Base-by-base conservation (phyloP, 2,113 vertebrate genomes). In the Elgaria multicarinata region DNA sequence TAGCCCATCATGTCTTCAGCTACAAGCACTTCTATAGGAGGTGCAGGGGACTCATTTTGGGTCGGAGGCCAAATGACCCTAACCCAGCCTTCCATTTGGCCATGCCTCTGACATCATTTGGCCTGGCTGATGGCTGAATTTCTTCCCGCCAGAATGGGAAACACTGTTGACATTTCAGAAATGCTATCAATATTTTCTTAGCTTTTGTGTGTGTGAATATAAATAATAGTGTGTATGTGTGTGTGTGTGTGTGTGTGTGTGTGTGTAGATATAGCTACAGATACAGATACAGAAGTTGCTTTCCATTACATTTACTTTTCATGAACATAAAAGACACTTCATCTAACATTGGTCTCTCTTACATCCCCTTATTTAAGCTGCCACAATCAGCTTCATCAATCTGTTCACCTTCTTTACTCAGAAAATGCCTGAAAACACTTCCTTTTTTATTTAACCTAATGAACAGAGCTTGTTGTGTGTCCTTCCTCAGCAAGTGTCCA, bases 401-500 rank as follows among this genome's bases (percentile, higher is more conserved):
- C 84, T 95, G 93, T 53, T 96, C 91, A 92, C 91, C 92, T 96
- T 94, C 89, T 89, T 86, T 90, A 87, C 31, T 93, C 42, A 4
- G 88, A 92, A 91, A 82, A 55, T 91, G 92, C 83, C 83, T 92
- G 90, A 89, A 69, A 93, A 90, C 90, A 94, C 92, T 92, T 95
- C 92, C n/a, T n/a, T 87, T 95, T 94, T 94, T 90, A 93, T 94
- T 96, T 95, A 92, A 95, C 93, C 92, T 36, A 8, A 93, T 91
- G 93, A 92, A 92, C 78, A 90, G 87, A 96, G 93, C 92, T 95
- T 83, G 90, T 91, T 87, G 83, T 90, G 76, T 33, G 5, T 88
- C 83, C 16, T 91, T 58, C 89, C 89, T 89, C 92, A 94, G 90
- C 85, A 90, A 93, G 91, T 81, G 91, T 91, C 89, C 89, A 88